Evolutionary conservation across 2,113 vertebrate species (phyloP).

Genomic region (Aphelocoma coerulescens): DNA sequence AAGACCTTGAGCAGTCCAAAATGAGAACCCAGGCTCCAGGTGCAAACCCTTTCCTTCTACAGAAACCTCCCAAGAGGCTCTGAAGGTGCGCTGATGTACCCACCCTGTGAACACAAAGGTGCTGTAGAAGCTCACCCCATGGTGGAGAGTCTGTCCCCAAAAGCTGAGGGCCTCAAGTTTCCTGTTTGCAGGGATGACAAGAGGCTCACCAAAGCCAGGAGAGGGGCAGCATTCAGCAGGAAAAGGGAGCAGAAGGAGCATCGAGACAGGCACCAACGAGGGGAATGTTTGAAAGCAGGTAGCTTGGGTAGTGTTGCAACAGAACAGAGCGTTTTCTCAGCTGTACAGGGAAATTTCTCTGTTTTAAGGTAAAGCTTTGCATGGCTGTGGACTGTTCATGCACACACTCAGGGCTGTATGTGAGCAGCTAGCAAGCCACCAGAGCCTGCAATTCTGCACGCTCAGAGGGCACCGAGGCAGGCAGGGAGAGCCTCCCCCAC

Average conservation of each 20-base stretch:
- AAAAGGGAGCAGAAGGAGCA: neutral
- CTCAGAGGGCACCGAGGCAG: neutral
- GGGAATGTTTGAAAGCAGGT: neutral
- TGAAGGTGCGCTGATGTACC: fast-evolving
- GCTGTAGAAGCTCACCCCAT: neutral
- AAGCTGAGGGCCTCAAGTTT: neutral
- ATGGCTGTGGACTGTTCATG: neutral
- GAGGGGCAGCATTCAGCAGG: neutral
- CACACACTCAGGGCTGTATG: neutral
- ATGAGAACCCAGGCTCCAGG: neutral
- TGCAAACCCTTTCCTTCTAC: neutral
- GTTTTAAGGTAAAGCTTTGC: neutral
- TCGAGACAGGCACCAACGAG: neutral
- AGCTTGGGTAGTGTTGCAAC: neutral
- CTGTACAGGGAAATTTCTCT: neutral
- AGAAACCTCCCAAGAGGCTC: neutral
- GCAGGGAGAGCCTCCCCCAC: neutral
- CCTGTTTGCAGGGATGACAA: neutral
- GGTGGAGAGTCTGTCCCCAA: neutral
- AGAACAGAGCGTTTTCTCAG: neutral
- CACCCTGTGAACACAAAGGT: neutral
- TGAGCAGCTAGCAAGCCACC: neutral
- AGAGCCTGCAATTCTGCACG: neutral
- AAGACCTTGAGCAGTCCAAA: neutral
- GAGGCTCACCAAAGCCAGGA: neutral